These are phyloP conservation scores for Holotrichia oblita DNA, from an alignment of 1,140 invertebrate genomes.

Conservation along the genomic window DNA sequence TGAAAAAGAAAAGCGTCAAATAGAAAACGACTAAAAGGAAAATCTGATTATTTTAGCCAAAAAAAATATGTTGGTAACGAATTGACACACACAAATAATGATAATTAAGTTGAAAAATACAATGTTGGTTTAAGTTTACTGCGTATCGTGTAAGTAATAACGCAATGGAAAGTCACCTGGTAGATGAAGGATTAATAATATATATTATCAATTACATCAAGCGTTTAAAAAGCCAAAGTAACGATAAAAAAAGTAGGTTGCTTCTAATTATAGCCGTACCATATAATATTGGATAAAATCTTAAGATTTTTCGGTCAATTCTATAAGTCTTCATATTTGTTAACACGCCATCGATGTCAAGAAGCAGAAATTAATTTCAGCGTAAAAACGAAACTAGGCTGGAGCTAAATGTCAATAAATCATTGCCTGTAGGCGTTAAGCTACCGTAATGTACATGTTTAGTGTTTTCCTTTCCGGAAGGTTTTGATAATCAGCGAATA, in stretches of 20 bases:
- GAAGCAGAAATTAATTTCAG: background rate
- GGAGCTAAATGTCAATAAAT: background rate
- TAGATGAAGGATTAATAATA: too few relatives aligned
- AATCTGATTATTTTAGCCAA: too few relatives aligned
- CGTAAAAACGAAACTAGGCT: background rate
- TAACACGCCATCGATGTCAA: background rate
- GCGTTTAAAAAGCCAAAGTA: background rate
- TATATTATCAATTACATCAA: too few relatives aligned
- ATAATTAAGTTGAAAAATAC: too few relatives aligned
- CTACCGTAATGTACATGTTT: background rate
- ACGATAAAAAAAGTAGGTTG: background rate
- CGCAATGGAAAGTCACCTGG: too few relatives aligned
- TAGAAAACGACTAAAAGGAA: too few relatives aligned
- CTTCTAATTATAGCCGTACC: background rate
- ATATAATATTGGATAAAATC: background rate
- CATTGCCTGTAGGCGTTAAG: background rate
- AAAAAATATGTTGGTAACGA: too few relatives aligned
- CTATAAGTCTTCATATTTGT: background rate
- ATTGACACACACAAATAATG: too few relatives aligned
- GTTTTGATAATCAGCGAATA: constrained; percentile 13
- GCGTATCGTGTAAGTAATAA: too few relatives aligned
- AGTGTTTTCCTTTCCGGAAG: background rate
- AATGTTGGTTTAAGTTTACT: too few relatives aligned
- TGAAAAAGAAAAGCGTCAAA: too few relatives aligned
- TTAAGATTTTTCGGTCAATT: background rate